Percentiles rank a stretch among this genome's conserved stretches.
Evolutionary conservation across 2,888 invertebrate species (phyloP).

Genomic region (Xanthia icteritia): DNA sequence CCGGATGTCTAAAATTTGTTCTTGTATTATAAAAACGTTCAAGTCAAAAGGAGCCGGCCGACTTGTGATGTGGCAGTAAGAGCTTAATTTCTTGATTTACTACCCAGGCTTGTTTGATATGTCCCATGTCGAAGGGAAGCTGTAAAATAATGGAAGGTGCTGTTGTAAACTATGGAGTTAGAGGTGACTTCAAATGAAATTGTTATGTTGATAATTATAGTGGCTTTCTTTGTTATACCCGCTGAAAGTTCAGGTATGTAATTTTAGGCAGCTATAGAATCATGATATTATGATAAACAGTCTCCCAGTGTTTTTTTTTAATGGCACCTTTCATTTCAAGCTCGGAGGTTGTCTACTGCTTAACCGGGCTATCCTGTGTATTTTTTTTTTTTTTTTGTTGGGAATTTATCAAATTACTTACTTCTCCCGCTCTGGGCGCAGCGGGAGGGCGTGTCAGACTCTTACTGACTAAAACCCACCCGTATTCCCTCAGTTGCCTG

Average conservation of each 20-base stretch:
- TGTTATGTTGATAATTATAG: slow-evolving; percentile 38
- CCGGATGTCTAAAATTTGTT: slow-evolving; percentile 78
- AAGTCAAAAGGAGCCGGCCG: slow-evolving; percentile 67
- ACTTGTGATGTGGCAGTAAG: slow-evolving; percentile 75
- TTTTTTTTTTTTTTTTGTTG: no score
- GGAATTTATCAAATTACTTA: no score
- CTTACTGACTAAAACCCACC: no score
- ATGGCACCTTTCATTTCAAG: not conserved
- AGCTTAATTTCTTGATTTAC: slow-evolving; percentile 82
- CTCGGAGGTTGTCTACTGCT: not conserved
- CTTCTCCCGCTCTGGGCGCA: no score
- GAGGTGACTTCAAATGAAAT: slow-evolving; percentile 57
- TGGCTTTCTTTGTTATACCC: slow-evolving; percentile 37
- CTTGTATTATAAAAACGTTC: slow-evolving; percentile 71
- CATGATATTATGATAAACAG: not conserved
- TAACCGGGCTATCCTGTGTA: not conserved
- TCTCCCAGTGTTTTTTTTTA: not conserved
- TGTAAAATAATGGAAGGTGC: slow-evolving; percentile 67
- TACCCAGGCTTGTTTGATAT: slow-evolving; percentile 69
- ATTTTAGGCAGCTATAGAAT: not conserved
- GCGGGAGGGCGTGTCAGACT: no score
- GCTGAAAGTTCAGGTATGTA: slow-evolving; percentile 4
- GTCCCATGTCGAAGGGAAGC: slow-evolving; percentile 70
- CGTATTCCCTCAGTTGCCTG: no score
- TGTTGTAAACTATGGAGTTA: slow-evolving; percentile 40